Evolutionary conservation across 2,888 invertebrate genomes (phyloP), one percentile per base, ranked within the genome.

Genomic region (Leptinotarsa juncta): DNA sequence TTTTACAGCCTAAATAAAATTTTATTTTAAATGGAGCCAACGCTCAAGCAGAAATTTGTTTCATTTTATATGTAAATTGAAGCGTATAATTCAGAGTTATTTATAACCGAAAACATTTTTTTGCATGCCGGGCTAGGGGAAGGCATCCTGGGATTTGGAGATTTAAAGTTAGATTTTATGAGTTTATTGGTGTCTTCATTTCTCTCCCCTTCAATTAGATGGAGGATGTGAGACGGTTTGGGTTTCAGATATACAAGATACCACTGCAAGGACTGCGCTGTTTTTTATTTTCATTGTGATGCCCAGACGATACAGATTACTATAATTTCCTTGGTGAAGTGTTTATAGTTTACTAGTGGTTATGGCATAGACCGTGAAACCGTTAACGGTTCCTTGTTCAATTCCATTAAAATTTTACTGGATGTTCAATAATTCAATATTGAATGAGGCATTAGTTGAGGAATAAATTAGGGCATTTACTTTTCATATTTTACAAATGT

Each of bases 101-200:
- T 83, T 82, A 82, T 79, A 81, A 82, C 80, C 74, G 75, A 78
- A 82, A 82, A 83, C 80, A 82, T 81, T 82, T 83, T 53, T 81
- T 82, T 82, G 77, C 78, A 77, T 76, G 62, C 60, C 72, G 73
- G 71, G 53, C 67, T 50, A 55, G 72, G 71, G 77, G 70, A 70
- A 49, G 69, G 72, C 67, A 72, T 60, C 70, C 60, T 57, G 75
- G 75, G 73, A 71, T 72, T 69, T 70, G 71, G 66, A 73, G 77
- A 78, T 79, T 81, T 79, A 78, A 82, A 81, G 77, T 81, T 78
- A 79, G 78, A 81, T 80, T 84, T 83, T 84, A 84, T 82, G 83
- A 77, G 81, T 84, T 82, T 83, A 83, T 84, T 83, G 83, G 82
- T 82, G 81, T 83, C 84, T 83, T 83, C 81, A 83, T 83, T 80